phyloP scores from a whole-genome alignment of 2,888 invertebrate species.

The Bimastos eiseni region DNA sequence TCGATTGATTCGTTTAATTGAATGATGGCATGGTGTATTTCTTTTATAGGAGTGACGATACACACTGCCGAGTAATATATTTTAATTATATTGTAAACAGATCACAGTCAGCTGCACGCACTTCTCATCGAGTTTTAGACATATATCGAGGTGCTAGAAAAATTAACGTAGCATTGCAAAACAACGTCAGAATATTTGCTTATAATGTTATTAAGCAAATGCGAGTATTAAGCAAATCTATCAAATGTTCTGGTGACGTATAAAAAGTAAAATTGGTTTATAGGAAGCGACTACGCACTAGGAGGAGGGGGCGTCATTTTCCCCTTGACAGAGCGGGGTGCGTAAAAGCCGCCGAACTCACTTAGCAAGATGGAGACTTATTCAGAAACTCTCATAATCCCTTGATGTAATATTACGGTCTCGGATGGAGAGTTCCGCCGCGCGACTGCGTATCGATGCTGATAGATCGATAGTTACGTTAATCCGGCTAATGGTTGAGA shows the following conservation, averaged over 20 bases:
- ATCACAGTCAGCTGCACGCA: no score
- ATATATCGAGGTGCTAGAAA: no score
- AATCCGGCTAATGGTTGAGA: background rate
- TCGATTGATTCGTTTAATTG: no score
- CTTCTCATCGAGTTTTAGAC: no score
- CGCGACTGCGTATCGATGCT: background rate
- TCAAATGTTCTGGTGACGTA: background rate
- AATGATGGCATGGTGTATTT: no score
- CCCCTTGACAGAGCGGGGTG: background rate
- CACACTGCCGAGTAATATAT: no score
- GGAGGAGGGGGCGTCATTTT: background rate
- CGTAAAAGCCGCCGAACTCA: background rate
- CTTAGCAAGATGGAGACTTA: conserved; percentile 13
- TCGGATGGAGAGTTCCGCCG: background rate
- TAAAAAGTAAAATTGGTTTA: background rate
- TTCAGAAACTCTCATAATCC: background rate
- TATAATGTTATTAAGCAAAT: background rate
- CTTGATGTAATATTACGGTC: background rate
- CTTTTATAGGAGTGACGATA: no score
- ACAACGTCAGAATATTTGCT: background rate
- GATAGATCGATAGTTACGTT: background rate
- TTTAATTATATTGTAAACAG: no score
- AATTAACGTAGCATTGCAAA: no score
- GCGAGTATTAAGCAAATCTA: background rate
- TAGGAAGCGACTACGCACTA: background rate